Conservation (phyloP, 2,797 vertebrate species). For the Clarias pachynema region DNA sequence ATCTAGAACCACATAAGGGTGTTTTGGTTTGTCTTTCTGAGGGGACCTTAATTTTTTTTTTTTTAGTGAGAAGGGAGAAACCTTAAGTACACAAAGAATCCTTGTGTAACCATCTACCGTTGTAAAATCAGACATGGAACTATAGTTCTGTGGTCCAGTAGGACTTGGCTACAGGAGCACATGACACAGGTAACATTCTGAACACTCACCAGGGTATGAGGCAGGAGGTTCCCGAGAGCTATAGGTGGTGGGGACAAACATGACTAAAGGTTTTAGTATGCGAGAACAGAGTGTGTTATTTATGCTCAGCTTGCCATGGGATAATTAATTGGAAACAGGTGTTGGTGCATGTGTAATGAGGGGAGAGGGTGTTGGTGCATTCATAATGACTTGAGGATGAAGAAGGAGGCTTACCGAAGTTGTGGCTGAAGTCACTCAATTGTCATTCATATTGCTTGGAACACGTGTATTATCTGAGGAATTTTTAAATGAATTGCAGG, state of each 20-base stretch:
- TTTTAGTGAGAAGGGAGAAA: background rate
- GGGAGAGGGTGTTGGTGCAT: constrained; percentile 11
- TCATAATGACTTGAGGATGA: constrained; percentile 5
- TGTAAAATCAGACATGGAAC: background rate
- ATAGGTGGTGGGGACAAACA: constrained; percentile 11
- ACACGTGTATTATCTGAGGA: constrained; percentile 16
- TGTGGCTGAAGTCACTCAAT: background rate
- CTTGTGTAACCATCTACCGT: background rate
- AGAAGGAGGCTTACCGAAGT: background rate
- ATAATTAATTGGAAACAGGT: constrained; percentile 52
- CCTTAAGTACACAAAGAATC: background rate
- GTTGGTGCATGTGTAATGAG: constrained; percentile 51
- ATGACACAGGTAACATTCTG: background rate
- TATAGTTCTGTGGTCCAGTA: background rate
- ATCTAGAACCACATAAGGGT: background rate
- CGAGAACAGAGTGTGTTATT: constrained; percentile 24
- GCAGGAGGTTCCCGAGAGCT: constrained; percentile 9
- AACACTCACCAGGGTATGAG: background rate
- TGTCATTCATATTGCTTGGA: constrained; percentile 14
- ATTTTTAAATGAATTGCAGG: constrained; percentile 7
- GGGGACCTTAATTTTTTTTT: background rate
- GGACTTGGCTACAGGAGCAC: background rate
- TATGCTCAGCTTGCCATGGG: constrained; percentile 44
- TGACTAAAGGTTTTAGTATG: constrained; percentile 16
- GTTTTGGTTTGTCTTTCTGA: background rate